These are phyloP conservation scores for Mastomys natalensis DNA, from an alignment of 2,113 vertebrate genomes.

Conservation along the genomic window DNA sequence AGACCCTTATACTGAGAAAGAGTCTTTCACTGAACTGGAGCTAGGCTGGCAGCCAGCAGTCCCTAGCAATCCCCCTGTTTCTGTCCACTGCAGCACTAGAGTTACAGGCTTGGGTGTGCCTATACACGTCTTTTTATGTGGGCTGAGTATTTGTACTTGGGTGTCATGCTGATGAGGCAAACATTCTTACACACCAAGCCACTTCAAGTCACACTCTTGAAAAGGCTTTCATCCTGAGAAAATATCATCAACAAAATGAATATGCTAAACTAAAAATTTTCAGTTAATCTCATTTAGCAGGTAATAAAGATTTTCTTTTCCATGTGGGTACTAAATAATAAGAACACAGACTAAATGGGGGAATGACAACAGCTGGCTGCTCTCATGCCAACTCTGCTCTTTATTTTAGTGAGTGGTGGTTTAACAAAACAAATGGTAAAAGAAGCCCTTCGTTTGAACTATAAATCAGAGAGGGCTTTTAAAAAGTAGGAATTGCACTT, in stretches of 20 bases:
- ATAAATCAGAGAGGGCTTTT: background rate
- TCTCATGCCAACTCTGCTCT: background rate
- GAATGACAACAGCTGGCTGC: background rate
- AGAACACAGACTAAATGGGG: background rate
- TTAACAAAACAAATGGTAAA: slow-evolving; percentile 50
- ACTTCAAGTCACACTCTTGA: slow-evolving; percentile 11
- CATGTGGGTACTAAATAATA: background rate
- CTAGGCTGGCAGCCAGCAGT: background rate
- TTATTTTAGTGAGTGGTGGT: background rate
- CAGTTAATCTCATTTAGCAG: slow-evolving; percentile 30
- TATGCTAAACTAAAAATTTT: slow-evolving; percentile 7
- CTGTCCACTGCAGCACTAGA: background rate
- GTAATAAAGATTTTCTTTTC: slow-evolving; percentile 22
- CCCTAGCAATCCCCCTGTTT: background rate
- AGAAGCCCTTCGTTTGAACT: slow-evolving; percentile 17
- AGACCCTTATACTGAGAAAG: background rate
- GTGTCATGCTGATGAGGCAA: background rate
- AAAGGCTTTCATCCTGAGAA: slow-evolving; percentile 4
- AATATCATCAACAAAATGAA: background rate
- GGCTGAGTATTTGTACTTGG: background rate
- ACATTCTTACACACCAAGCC: background rate
- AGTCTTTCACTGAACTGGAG: background rate
- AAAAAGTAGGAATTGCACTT: background rate
- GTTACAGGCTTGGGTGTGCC: background rate
- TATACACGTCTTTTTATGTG: background rate